Percentiles rank a stretch among this genome's conserved stretches.
These are phyloP conservation scores for Odontomachus brunneus DNA, from an alignment of 1,140 invertebrate genomes.

Conservation along the genomic window DNA sequence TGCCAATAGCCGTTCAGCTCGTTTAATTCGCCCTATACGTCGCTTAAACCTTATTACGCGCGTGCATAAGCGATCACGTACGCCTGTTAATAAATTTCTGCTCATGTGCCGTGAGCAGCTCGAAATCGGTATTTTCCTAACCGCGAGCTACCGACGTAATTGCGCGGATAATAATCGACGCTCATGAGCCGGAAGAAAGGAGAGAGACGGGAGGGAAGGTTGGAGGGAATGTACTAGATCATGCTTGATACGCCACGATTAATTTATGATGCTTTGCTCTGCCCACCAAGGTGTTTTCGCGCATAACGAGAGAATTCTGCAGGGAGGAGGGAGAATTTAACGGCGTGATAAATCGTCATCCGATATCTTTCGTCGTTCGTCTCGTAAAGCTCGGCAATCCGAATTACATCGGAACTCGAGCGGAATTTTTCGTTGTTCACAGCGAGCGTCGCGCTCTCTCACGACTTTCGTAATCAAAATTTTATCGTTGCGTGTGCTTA, in stretches of 20 bases:
- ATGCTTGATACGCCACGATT: conserved; percentile 52
- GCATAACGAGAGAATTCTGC: conserved; percentile 22
- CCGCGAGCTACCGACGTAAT: conserved; percentile 56
- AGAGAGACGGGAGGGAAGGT: conserved; percentile 42
- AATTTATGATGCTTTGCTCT: conserved; percentile 41
- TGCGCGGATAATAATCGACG: conserved; percentile 64
- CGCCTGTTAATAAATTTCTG: conserved; percentile 68
- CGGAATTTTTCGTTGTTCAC: background rate
- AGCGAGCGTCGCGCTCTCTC: too few species aligned
- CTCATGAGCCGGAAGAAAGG: conserved; percentile 52
- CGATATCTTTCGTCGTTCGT: background rate
- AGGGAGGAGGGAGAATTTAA: conserved; percentile 9
- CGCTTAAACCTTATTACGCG: conserved; percentile 53
- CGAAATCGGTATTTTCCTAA: conserved; percentile 55
- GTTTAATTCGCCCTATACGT: conserved; percentile 50
- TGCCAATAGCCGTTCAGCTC: conserved; percentile 54
- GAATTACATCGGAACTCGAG: conserved; percentile 9
- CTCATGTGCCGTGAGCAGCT: conserved; percentile 52
- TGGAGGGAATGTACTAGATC: conserved; percentile 49
- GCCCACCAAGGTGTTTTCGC: conserved; percentile 26
- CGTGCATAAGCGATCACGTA: conserved; percentile 56
- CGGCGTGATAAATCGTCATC: conserved; percentile 32
- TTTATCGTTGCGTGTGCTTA: too few species aligned
- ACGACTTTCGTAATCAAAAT: background rate
- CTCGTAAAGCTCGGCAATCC: background rate